phyloP scores from a whole-genome alignment of 2,888 invertebrate genomes.

The Pycnomerus fuliginosus region DNA sequence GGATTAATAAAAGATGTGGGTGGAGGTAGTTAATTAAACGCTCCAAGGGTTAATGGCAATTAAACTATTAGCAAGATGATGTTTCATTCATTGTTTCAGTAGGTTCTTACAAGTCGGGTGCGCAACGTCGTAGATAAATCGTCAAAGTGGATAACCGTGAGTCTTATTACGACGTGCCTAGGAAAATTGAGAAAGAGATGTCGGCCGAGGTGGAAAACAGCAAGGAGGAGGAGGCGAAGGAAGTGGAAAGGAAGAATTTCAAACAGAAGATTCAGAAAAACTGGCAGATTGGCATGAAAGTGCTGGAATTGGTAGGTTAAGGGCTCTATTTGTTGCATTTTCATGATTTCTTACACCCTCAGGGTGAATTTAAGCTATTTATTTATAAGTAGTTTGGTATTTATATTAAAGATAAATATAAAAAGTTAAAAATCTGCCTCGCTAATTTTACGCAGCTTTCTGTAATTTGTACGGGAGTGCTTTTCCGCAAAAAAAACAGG shows the following conservation, averaged over 20 bases:
- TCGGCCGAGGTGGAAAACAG: constrained; percentile 59
- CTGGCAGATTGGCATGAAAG: constrained; percentile 62
- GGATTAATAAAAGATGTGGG: constrained; percentile 2
- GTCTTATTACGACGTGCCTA: constrained; percentile 48
- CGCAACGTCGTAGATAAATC: neutral
- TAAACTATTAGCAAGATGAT: constrained; percentile 14
- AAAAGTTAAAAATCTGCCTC: too few species aligned
- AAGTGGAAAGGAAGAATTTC: constrained; percentile 48
- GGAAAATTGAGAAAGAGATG: constrained; percentile 60
- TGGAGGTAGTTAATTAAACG: constrained; percentile 13
- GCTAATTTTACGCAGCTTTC: too few species aligned
- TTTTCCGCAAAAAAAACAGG: too few species aligned
- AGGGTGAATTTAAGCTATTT: too few species aligned
- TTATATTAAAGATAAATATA: too few species aligned
- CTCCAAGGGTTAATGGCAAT: constrained; percentile 18
- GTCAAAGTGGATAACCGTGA: constrained; percentile 38
- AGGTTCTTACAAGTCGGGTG: constrained; percentile 2
- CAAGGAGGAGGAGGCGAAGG: constrained; percentile 55
- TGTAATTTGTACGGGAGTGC: too few species aligned
- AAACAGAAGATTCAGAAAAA: constrained; percentile 54
- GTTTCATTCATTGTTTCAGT: constrained; percentile 14
- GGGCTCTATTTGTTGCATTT: too few species aligned
- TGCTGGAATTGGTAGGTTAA: constrained; percentile 63
- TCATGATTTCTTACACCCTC: too few species aligned
- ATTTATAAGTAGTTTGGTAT: too few species aligned